Evolutionary conservation across 1,140 invertebrate species (phyloP), one percentile per base, ranked within the genome.

Genomic region (Euglossa dilemma): DNA sequence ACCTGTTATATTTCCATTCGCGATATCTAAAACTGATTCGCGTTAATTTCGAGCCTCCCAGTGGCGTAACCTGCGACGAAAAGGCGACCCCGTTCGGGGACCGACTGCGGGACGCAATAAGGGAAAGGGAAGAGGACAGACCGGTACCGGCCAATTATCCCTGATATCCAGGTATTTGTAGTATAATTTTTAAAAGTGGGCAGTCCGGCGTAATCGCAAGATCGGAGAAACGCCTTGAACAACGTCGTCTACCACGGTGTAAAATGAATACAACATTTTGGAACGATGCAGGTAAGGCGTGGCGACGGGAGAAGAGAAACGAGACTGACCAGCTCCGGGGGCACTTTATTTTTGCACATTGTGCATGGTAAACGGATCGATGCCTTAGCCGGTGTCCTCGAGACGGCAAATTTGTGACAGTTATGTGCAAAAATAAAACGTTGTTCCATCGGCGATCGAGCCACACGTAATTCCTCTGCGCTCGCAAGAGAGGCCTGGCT

Each of bases 191-290:
- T 59, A 57, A 50, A 45, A 14, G 73, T 36, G 20, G 16, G 16
- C 36, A 25, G 16, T 18, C 12, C 18, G 6, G 20, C 7, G 28
- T 47, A 57, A 57, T 78, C 66, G 6, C n/a, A 1, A 70, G 50
- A 79, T 57, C 52, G 25, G 18, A 69, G 67, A 25, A 71, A 59
- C 76, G 64, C 77, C 66, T 79, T 23, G 77, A 79, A 59, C 54
- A 23, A 71, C 43, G 25, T 45, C 12, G 25, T 45, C 12, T n/a
- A 59, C 20, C 8, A 36, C 47, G n/a, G 20, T 57, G 56, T n/a
- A 59, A 70, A 61, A 25, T 71, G 66, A 61, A 28, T 36, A 71
- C 25, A 47, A 69, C 28, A 45, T 72, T 80, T 80, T 47, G 47
- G 28, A 72, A n/a, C 45, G 57, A 71, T 52, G 43, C 54, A 12